Evolutionary conservation across 2,888 invertebrate species (phyloP), one percentile per base, ranked within the genome.

Genomic region (Philaethria dido): DNA sequence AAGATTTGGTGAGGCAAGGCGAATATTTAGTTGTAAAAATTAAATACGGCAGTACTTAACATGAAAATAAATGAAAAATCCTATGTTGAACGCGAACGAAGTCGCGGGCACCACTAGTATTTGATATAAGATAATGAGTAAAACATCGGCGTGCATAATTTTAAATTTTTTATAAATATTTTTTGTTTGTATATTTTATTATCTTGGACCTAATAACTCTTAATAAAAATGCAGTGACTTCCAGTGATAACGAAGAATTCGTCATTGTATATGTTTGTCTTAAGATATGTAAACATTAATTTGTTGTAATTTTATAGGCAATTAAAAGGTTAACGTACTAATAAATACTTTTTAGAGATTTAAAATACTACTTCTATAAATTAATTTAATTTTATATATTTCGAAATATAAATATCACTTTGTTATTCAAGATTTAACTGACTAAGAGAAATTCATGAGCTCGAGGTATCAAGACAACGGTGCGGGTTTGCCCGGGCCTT

Each of bases 361-460:
- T 5, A 13, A 33, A 36, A 54, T 36, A 18, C 16, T 18, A 3
- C 36, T 18, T 4, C 2, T 13, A 14, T 13, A 48, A 8, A 8
- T 8, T n/a, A n/a, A n/a, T n/a, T n/a, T n/a, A n/a, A n/a, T n/a
- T n/a, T n/a, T n/a, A n/a, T n/a, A n/a, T n/a, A n/a, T n/a, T n/a
- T n/a, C n/a, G n/a, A n/a, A n/a, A 25, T 25, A 25, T 25, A 48
- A n/a, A 14, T 22, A 47, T 13, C 20, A 3, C 2, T 52, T 16
- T 52, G 25, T n/a, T 29, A n/a, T n/a, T n/a, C n/a, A n/a, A n/a
- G n/a, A n/a, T n/a, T n/a, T n/a, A n/a, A 33, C 11, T 4, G 11
- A 57, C 22, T 22, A 42, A 57, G 42, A 82, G 81, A 86, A 87
- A 88, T 84, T 83, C 79, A 81, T 82, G 83, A 81, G 79, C 59